Percentiles rank a stretch among this genome's conserved stretches.
Conservation (phyloP, 2,797 vertebrate species). For the Sardinella longiceps region DNA sequence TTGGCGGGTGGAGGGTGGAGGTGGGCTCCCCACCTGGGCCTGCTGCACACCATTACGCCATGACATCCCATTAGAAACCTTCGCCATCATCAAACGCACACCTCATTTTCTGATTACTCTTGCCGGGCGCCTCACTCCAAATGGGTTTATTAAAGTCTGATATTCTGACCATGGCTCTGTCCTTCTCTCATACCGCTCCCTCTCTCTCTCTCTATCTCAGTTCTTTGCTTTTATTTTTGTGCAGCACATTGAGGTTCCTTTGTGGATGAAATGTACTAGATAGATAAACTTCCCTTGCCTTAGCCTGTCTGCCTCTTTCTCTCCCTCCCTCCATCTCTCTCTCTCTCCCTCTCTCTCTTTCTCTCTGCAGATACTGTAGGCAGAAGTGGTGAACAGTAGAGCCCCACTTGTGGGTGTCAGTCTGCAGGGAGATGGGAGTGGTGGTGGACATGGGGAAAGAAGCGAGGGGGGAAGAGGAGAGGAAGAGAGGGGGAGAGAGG, state of each 20-base stretch:
- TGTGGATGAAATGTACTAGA: no score
- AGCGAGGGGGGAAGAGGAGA: neutral
- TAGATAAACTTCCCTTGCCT: no score
- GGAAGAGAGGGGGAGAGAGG: constrained; percentile 34
- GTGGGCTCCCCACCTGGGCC: constrained; percentile 15
- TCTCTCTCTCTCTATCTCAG: neutral
- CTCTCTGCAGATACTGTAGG: neutral
- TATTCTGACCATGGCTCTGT: constrained; percentile 23
- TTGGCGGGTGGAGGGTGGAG: no score
- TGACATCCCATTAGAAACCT: constrained; percentile 38
- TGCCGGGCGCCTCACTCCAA: constrained; percentile 27
- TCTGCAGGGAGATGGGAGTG: neutral
- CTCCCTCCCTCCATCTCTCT: neutral
- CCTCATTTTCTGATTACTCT: constrained; percentile 49
- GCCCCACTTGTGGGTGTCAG: constrained; percentile 29
- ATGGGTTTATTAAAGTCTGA: constrained; percentile 41
- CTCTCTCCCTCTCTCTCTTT: neutral
- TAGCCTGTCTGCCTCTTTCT: no score
- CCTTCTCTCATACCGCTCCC: neutral
- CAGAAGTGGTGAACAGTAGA: constrained; percentile 27
- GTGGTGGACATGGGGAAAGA: no score
- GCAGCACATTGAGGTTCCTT: no score
- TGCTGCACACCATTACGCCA: constrained; percentile 25
- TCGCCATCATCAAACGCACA: constrained; percentile 32
- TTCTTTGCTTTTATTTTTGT: no score